Evolutionary conservation across 2,113 vertebrate genomes (phyloP).

Genomic region (Brachypteracias leptosomus): DNA sequence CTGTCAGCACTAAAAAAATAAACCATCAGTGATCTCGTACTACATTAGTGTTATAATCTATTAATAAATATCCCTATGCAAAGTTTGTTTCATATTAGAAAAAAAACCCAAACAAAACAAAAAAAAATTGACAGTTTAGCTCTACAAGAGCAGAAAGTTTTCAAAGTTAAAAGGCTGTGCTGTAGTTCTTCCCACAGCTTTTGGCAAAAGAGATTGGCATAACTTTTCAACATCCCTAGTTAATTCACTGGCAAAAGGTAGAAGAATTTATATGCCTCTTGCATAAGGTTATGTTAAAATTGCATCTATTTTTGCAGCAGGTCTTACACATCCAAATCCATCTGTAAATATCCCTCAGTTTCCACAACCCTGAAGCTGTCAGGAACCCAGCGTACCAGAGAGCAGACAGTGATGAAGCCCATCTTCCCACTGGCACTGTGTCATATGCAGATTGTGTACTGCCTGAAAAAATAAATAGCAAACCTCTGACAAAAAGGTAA

Average conservation of each 20-base stretch:
- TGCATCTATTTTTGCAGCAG: constrained; percentile 12
- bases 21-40: background rate
- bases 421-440: background rate
- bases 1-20: background rate
- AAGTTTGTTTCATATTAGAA: background rate
- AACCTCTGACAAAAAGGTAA: background rate
- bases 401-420: background rate
- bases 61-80: background rate
- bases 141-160: background rate
- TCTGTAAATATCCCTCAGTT: constrained; percentile 35
- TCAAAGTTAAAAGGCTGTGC: background rate
- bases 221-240: background rate
- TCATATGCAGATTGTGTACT: background rate
- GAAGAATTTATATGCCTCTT: background rate
- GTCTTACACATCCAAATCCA: constrained; percentile 34
- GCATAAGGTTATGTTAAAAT: constrained; percentile 11
- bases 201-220: background rate
- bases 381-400: background rate
- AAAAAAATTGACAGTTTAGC: background rate
- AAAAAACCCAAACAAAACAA: background rate
- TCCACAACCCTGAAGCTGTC: background rate
- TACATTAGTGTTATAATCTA: background rate
- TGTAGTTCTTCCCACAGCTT: background rate
- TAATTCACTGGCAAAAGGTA: background rate
- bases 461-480: constrained; percentile 62